These are phyloP conservation scores for Brachystomella parvula DNA, from an alignment of 1,140 invertebrate genomes.

Conservation along the genomic window DNA sequence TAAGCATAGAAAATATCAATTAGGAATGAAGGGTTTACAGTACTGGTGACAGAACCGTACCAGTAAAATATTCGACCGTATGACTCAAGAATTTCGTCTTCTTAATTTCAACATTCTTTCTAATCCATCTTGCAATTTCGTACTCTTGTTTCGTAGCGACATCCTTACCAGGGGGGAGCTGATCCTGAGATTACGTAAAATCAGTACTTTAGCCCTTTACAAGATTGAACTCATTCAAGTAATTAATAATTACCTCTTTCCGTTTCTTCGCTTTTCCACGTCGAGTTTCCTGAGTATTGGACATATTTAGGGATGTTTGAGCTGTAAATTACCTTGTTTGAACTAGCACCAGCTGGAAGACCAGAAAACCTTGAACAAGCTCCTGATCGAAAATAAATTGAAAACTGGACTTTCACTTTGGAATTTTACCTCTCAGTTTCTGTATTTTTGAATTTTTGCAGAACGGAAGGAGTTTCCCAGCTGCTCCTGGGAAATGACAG, in stretches of 20 bases:
- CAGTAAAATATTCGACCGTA: constrained; percentile 93
- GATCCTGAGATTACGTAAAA: neutral
- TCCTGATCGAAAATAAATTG: constrained; percentile 80
- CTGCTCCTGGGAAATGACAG: no score
- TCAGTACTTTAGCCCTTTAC: neutral
- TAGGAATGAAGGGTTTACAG: neutral
- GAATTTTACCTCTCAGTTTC: constrained; percentile 51
- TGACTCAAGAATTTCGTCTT: constrained; percentile 52
- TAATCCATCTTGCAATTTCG: constrained; percentile 30
- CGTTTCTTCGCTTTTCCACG: constrained; percentile 51
- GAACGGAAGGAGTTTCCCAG: no score
- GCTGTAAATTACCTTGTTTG: constrained; percentile 15
- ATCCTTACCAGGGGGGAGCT: constrained; percentile 7
- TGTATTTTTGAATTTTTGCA: constrained; percentile 47
- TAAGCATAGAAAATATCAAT: constrained; percentile 39
- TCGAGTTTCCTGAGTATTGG: neutral
- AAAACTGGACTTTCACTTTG: constrained; percentile 78
- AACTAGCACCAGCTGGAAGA: no score
- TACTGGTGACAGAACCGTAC: constrained; percentile 45
- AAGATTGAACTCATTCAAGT: neutral
- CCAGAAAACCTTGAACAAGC: constrained; percentile 65
- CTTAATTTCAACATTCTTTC: constrained; percentile 28
- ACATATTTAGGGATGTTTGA: neutral
- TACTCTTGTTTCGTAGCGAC: constrained; percentile 28
- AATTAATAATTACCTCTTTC: constrained; percentile 54